A percentile compares a stretch with the other conserved stretches of the same genome.
Evolutionary conservation across 1,140 invertebrate species (phyloP).

Genomic region (Nebria ingens): DNA sequence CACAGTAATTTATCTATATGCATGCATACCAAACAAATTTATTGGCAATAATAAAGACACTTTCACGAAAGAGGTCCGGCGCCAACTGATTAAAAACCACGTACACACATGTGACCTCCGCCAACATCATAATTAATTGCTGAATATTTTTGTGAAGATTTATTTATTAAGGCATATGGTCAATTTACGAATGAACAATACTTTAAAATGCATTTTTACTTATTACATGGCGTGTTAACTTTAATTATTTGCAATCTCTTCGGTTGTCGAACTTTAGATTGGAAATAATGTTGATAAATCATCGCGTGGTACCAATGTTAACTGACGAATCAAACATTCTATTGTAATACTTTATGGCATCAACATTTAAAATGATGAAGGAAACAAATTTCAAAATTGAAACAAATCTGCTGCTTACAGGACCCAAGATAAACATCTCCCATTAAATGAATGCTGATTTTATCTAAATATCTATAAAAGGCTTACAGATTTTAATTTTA

Average conservation of each 20-base stretch:
- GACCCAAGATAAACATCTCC: too few species aligned
- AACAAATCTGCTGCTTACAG: too few species aligned
- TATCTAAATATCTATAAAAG: too few species aligned
- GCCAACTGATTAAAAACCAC: neutral
- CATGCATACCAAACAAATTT: neutral
- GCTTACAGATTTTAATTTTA: too few species aligned
- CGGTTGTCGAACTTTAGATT: too few species aligned
- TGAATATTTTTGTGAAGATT: neutral
- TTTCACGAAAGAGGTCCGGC: neutral
- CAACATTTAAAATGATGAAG: too few species aligned
- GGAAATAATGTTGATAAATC: too few species aligned
- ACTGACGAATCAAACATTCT: neutral
- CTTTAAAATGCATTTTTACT: neutral
- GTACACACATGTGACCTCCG: neutral
- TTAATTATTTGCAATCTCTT: too few species aligned
- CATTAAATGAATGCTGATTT: too few species aligned
- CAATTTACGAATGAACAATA: neutral
- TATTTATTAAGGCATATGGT: neutral
- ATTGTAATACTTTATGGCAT: neutral
- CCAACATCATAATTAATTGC: neutral
- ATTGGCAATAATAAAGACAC: slow-evolving; percentile 5
- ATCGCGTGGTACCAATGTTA: neutral
- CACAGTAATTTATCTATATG: neutral
- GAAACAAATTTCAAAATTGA: too few species aligned
- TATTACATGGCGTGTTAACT: too few species aligned